These are phyloP conservation scores for Bilobella aurantiaca DNA, from an alignment of 1,140 invertebrate genomes.

Conservation along the genomic window DNA sequence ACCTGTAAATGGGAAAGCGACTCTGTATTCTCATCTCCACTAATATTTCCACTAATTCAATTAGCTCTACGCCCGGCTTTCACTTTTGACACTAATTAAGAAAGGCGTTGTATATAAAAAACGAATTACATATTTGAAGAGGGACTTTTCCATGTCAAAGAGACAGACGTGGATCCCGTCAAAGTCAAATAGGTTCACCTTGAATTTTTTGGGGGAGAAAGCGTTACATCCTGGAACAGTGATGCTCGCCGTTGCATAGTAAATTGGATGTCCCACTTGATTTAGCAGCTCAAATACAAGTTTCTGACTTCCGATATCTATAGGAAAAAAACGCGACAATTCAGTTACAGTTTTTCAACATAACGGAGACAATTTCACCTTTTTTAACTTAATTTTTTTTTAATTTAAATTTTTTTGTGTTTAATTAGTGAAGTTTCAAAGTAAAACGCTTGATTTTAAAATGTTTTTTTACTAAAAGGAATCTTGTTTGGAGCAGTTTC, in stretches of 20 bases:
- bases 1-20: no score
- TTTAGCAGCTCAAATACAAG: not conserved
- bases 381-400: no score
- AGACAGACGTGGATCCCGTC: not conserved
- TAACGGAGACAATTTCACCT: no score
- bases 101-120: not conserved
- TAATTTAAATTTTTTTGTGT: not conserved
- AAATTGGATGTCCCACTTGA: not conserved
- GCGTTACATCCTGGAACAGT: not conserved
- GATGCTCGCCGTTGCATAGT: not conserved
- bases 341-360: not conserved
- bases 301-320: not conserved
- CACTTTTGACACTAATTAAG: no score
- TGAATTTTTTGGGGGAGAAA: not conserved
- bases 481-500: not conserved
- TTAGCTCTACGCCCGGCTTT: no score
- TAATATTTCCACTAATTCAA: no score
- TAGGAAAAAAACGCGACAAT: not conserved
- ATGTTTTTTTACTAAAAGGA: not conserved
- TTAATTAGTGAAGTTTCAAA: no score
- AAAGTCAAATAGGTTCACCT: not conserved
- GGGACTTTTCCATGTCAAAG: not conserved
- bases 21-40: no score
- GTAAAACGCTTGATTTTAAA: no score
- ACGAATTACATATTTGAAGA: not conserved